phyloP scores from a whole-genome alignment of 2,797 vertebrate species.

The Bufotes viridis region DNA sequence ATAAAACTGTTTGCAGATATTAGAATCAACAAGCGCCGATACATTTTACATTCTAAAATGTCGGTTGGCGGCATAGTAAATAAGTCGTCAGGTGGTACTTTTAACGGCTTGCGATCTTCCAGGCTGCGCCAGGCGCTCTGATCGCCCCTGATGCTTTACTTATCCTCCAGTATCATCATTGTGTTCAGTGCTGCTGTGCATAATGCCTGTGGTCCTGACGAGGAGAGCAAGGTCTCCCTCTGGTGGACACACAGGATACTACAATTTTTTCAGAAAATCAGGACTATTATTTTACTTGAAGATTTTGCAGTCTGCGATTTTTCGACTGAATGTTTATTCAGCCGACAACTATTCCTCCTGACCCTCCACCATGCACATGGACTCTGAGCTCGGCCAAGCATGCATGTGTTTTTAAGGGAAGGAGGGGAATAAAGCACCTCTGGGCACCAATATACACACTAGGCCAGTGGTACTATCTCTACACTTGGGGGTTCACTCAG shows the following conservation, averaged over 20 bases:
- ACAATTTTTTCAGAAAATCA: neutral
- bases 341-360: too few species aligned
- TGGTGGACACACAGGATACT: neutral
- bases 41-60: conserved; percentile 19
- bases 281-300: neutral
- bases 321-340: too few species aligned
- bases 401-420: too few species aligned
- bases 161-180: neutral
- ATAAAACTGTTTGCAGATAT: conserved; percentile 52
- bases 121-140: neutral
- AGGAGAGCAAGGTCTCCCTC: neutral
- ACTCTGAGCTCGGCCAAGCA: too few species aligned
- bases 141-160: neutral
- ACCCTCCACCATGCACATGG: too few species aligned
- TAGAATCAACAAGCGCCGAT: conserved; percentile 33
- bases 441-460: too few species aligned
- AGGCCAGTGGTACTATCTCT: too few species aligned
- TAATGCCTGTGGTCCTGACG: neutral
- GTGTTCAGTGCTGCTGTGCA: neutral
- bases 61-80: neutral
- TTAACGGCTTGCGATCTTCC: neutral
- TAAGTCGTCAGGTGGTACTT: neutral
- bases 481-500: too few species aligned
- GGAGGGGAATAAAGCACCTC: too few species aligned
- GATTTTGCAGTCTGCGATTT: too few species aligned